Evolutionary conservation across 2,888 invertebrate species (phyloP).

Genomic region (Ormyrus rosae): DNA sequence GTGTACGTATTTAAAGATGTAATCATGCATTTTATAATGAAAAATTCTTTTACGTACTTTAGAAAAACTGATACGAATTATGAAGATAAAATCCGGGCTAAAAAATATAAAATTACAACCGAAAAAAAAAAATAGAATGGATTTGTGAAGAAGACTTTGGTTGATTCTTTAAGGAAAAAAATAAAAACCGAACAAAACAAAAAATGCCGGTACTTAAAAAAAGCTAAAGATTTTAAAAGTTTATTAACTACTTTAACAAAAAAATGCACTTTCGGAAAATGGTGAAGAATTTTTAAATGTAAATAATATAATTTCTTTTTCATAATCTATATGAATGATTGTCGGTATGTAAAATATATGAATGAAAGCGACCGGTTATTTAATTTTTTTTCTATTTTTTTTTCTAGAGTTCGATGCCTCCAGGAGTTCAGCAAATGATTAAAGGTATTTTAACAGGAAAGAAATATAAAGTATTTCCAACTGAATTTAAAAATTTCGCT

Average conservation of each 20-base stretch:
- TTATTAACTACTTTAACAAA: conserved; percentile 1
- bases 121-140: no score
- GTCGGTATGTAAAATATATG: not conserved
- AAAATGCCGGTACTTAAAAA: conserved; percentile 10
- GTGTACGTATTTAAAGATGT: no score
- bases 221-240: conserved; percentile 9
- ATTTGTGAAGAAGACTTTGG: not conserved
- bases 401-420: conserved; percentile 1
- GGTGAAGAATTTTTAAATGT: conserved; percentile 17
- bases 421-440: conserved; percentile 22
- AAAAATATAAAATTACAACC: not conserved
- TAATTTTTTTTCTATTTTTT: not conserved
- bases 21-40: not conserved
- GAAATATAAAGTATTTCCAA: conserved; percentile 32
- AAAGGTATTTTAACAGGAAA: conserved; percentile 2
- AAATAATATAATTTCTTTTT: not conserved
- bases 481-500: conserved; percentile 36
- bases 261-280: conserved; percentile 9
- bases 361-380: not conserved
- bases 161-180: conserved; percentile 6
- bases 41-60: not conserved
- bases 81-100: not conserved
- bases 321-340: not conserved
- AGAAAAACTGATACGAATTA: not conserved
- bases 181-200: conserved; percentile 6